A percentile compares a stretch with the other conserved stretches of the same genome.
These are phyloP conservation scores for Paracentrotus lividus DNA, from an alignment of 53 echinoderm and acorn worm species.

Conservation along the genomic window DNA sequence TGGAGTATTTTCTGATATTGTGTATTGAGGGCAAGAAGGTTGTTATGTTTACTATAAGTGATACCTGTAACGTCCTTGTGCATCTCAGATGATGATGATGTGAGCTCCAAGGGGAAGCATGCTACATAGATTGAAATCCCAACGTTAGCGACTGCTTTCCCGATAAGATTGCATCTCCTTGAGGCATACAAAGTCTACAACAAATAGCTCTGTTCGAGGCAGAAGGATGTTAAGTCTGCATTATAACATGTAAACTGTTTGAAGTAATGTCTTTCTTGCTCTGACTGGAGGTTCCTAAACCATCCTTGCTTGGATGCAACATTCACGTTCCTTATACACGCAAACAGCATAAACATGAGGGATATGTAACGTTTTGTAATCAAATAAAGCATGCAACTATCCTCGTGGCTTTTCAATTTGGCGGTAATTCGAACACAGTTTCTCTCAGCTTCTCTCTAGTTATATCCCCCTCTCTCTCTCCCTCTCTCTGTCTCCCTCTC, in stretches of 20 bases:
- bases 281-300: not conserved
- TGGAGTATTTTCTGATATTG: too few relatives aligned
- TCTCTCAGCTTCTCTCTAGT: not conserved
- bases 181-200: not conserved
- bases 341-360: conserved; percentile 52
- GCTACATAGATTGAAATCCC: conserved; percentile 3
- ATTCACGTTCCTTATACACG: conserved; percentile 5
- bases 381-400: not conserved
- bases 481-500: not conserved
- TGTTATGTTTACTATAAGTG: too few relatives aligned
- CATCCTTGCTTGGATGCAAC: not conserved
- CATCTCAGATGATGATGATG: too few relatives aligned
- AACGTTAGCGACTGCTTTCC: not conserved
- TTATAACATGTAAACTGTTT: too few relatives aligned
- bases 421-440: conserved; percentile 11
- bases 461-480: not conserved
- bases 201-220: too few relatives aligned
- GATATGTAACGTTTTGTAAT: conserved; percentile 51
- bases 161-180: not conserved
- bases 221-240: too few relatives aligned
- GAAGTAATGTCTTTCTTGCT: too few relatives aligned
- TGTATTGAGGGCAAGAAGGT: too few relatives aligned
- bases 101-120: not conserved
- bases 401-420: conserved; percentile 57
- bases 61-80: too few relatives aligned